These are phyloP conservation scores for Brachionus calyciflorus DNA, from an alignment of 1,140 invertebrate species.

Conservation along the genomic window DNA sequence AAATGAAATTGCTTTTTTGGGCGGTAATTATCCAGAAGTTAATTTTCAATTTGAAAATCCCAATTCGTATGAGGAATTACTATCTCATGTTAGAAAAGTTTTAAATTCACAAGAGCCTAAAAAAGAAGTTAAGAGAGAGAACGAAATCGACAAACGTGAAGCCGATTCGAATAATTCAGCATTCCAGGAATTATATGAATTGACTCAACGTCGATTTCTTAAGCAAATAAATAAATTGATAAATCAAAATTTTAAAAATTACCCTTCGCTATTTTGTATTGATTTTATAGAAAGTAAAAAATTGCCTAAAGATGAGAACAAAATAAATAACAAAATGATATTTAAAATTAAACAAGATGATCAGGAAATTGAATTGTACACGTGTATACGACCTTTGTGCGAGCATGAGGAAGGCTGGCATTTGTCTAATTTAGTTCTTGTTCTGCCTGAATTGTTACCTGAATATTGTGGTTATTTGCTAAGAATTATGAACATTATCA, in stretches of 20 bases:
- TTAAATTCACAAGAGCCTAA: slow-evolving; percentile 12
- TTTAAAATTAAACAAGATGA: slow-evolving; percentile 47
- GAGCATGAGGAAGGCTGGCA: slow-evolving; percentile 53
- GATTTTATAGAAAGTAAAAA: slow-evolving; percentile 24
- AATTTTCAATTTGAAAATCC: slow-evolving; percentile 54
- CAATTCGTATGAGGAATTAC: background rate
- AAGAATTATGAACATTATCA: slow-evolving; percentile 28
- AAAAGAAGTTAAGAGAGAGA: slow-evolving; percentile 47
- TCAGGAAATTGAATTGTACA: slow-evolving; percentile 47
- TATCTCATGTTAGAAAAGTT: background rate
- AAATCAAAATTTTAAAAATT: slow-evolving; percentile 47
- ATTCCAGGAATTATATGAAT: slow-evolving; percentile 54
- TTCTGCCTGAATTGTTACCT: background rate
- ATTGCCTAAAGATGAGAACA: slow-evolving; percentile 48
- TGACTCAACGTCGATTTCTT: slow-evolving; percentile 56
- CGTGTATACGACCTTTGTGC: slow-evolving; percentile 52
- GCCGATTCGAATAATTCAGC: slow-evolving; percentile 49
- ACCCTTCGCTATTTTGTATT: slow-evolving; percentile 32
- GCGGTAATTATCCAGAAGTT: slow-evolving; percentile 53
- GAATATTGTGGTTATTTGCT: slow-evolving; percentile 26
- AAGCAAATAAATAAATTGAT: slow-evolving; percentile 53
- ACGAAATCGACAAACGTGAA: slow-evolving; percentile 50
- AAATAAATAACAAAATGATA: slow-evolving; percentile 14
- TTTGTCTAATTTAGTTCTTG: background rate
- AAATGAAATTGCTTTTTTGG: slow-evolving; percentile 53